These are phyloP conservation scores for Drosophila imparisetae DNA, from an alignment of 2,888 invertebrate species.

Conservation along the genomic window DNA sequence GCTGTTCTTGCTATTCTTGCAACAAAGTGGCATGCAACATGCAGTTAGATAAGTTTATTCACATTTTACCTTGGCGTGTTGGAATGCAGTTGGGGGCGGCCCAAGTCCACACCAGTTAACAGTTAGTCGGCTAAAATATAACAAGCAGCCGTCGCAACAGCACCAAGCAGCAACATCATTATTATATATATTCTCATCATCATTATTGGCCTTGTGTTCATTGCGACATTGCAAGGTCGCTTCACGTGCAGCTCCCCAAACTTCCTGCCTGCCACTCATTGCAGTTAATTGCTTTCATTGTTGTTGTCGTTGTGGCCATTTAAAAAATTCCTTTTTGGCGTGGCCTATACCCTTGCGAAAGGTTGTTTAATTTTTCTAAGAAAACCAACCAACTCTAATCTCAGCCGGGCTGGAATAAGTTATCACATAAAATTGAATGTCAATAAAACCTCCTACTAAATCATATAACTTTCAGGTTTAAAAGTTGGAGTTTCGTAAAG, in stretches of 20 bases:
- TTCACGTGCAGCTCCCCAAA: slow-evolving; percentile 53
- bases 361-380: neutral
- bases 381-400: neutral
- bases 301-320: slow-evolving; percentile 51
- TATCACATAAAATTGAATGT: neutral
- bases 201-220: slow-evolving; percentile 34
- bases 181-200: slow-evolving; percentile 13
- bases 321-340: slow-evolving; percentile 66
- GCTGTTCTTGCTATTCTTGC: slow-evolving; percentile 27
- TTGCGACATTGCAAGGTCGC: slow-evolving; percentile 77
- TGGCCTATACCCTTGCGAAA: slow-evolving; percentile 11
- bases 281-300: slow-evolving; percentile 65
- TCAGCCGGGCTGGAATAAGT: neutral
- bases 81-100: slow-evolving; percentile 66
- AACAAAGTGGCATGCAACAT: slow-evolving; percentile 70
- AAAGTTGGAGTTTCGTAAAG: neutral
- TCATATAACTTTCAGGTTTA: neutral
- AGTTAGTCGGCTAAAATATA: slow-evolving; percentile 59
- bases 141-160: slow-evolving; percentile 43
- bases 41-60: slow-evolving; percentile 68
- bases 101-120: slow-evolving; percentile 44
- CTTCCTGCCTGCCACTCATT: slow-evolving; percentile 66
- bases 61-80: slow-evolving; percentile 62
- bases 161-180: slow-evolving; percentile 17
- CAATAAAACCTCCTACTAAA: neutral